Percentiles rank a stretch among this genome's conserved stretches.
Conservation (phyloP, 2,888 invertebrate species). For the Gastracanthus pulcherrimus region DNA sequence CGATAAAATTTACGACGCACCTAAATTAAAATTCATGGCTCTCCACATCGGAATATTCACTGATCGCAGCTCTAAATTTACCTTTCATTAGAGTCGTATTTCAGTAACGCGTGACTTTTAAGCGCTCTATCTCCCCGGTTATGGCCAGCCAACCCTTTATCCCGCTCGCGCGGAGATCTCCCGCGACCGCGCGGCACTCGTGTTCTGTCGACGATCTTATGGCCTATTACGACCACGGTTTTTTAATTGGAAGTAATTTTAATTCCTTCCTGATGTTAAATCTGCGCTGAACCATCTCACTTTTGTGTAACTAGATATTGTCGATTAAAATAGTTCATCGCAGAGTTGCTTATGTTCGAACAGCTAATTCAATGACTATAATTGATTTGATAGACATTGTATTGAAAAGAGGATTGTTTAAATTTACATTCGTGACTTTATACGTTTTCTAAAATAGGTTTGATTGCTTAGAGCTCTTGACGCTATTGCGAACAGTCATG, state of each 20-base stretch:
- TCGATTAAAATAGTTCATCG: background rate
- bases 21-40: constrained; percentile 33
- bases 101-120: constrained; percentile 52
- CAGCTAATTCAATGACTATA: too few species aligned
- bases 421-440: background rate
- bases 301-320: background rate
- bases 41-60: background rate
- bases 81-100: constrained; percentile 53
- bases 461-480: too few species aligned
- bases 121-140: constrained; percentile 29
- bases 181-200: too few species aligned
- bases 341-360: background rate
- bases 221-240: constrained; percentile 41
- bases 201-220: background rate
- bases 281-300: constrained; percentile 2
- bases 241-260: constrained; percentile 71
- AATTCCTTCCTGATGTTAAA: too few species aligned
- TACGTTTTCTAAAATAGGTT: background rate
- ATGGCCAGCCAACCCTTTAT: constrained; percentile 42
- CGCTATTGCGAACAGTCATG: background rate
- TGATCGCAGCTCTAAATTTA: constrained; percentile 31
- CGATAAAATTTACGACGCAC: background rate
- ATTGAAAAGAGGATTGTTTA: background rate
- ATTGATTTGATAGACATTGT: background rate
- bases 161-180: too few species aligned